phyloP scores from a whole-genome alignment of 2,797 vertebrate species.

The Danio choprae region DNA sequence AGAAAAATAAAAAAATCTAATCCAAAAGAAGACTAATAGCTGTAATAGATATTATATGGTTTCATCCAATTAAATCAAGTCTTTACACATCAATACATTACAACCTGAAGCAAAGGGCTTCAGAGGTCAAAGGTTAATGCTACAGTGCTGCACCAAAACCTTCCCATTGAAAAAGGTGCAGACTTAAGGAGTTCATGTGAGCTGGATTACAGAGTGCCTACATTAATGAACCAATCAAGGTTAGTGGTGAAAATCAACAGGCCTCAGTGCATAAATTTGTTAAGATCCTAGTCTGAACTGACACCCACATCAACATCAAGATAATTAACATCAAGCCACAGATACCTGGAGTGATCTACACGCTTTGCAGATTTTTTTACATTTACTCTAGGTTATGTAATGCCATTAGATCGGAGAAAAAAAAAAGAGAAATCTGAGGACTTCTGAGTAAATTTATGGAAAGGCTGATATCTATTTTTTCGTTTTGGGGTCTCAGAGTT shows the following conservation, averaged over 20 bases:
- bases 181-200: slow-evolving; percentile 26
- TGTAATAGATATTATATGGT: slow-evolving; percentile 75
- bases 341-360: slow-evolving; percentile 8
- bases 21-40: slow-evolving; percentile 66
- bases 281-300: slow-evolving; percentile 38
- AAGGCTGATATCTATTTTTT: neutral
- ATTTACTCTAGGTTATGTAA: neutral
- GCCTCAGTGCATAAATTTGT: slow-evolving; percentile 75
- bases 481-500: neutral
- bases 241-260: slow-evolving; percentile 58
- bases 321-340: slow-evolving; percentile 30
- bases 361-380: neutral
- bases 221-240: slow-evolving; percentile 54
- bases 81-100: slow-evolving; percentile 79
- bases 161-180: slow-evolving; percentile 50
- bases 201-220: slow-evolving; percentile 48
- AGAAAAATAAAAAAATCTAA: slow-evolving; percentile 78
- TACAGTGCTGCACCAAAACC: slow-evolving; percentile 73
- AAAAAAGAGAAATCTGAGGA: neutral
- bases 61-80: slow-evolving; percentile 81
- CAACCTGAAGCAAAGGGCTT: slow-evolving; percentile 63
- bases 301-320: slow-evolving; percentile 18
- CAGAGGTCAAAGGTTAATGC: slow-evolving; percentile 72
- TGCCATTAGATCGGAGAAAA: neutral
- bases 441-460: neutral